These are phyloP conservation scores for Antheraea assamensis DNA, from an alignment of 2,888 invertebrate genomes.

Conservation along the genomic window DNA sequence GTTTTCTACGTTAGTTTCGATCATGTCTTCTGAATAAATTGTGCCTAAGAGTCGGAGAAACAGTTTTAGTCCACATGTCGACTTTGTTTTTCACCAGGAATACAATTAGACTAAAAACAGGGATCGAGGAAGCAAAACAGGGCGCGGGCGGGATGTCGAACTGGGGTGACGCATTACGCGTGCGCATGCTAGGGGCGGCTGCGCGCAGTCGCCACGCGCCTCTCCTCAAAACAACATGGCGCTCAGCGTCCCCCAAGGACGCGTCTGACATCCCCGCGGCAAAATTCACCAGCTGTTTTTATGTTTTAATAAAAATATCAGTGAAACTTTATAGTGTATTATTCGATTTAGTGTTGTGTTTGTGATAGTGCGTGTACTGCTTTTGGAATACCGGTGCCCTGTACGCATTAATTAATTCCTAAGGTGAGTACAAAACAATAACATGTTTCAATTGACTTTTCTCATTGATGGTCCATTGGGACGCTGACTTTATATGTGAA, in stretches of 20 bases:
- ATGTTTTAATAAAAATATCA: conserved; percentile 38
- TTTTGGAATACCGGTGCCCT: conserved; percentile 58
- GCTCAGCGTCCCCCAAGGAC: conserved; percentile 71
- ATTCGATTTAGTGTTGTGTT: conserved; percentile 36
- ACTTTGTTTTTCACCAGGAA: conserved; percentile 17
- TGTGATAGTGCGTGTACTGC: conserved; percentile 54
- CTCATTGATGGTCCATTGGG: neutral
- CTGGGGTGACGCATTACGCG: conserved; percentile 72
- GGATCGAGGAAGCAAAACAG: conserved; percentile 42
- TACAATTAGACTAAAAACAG: conserved; percentile 30
- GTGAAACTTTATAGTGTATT: conserved; percentile 33
- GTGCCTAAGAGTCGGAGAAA: neutral
- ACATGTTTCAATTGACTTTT: conserved; percentile 26
- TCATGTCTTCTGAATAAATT: neutral
- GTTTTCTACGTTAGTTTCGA: neutral
- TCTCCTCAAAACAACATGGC: conserved; percentile 74
- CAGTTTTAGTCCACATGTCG: neutral
- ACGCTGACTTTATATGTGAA: neutral
- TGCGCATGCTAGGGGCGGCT: conserved; percentile 65
- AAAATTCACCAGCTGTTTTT: conserved; percentile 41
- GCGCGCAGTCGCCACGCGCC: conserved; percentile 80
- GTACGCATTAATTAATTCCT: conserved; percentile 55
- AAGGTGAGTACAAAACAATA: conserved; percentile 63
- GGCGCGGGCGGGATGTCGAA: conserved; percentile 31
- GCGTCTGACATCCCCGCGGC: conserved; percentile 66